Evolutionary conservation across 2,113 vertebrate genomes (phyloP), one percentile per base, ranked within the genome.

Genomic region (Dermatemys mawii): DNA sequence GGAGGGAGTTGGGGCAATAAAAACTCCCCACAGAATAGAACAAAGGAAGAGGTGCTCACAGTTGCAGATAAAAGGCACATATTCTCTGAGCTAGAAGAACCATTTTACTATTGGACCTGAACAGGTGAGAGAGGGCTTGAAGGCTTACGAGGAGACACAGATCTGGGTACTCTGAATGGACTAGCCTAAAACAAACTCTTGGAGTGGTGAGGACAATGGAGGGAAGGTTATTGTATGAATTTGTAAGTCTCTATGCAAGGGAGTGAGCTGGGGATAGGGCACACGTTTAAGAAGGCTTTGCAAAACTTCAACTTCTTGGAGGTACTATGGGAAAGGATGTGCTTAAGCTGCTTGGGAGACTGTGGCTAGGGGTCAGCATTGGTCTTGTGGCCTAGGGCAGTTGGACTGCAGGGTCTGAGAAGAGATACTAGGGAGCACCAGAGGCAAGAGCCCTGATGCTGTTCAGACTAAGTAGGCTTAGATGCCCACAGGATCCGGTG

Each of bases 401-500:
- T 38, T 8, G 10, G 17, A 26, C 81, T 86, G 83, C 48, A 27
- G 24, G 24, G 46, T 8, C 50, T 24, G 57, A 12, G 32, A 13
- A n/a, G 60, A 48, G n/a, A 11, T 2, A 24, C 46, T 60, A 81
- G 14, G 35, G 86, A 3, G 11, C 49, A 10, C 17, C 8, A 35
- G 22, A 26, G 49, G 3, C 32, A 32, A 32, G n/a, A 16, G 41
- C 32, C 6, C 35, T 5, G 17, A 7, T 35, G 12, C 16, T 41
- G 24, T 6, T 67, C 83, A 80, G 12, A 54, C 24, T 60, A 38
- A 21, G 48, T 11, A 32, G 32, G 10, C 46, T 75, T 88, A 50
- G 79, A 84, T 63, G 32, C 2, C 41, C 11, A n/a, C 21, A 38
- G 27, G 4, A 12, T 0, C 0, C 1, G 11, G 17, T 50, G 46